Base-by-base conservation (phyloP, 2,113 vertebrate species). In the Zingel zingel region DNA sequence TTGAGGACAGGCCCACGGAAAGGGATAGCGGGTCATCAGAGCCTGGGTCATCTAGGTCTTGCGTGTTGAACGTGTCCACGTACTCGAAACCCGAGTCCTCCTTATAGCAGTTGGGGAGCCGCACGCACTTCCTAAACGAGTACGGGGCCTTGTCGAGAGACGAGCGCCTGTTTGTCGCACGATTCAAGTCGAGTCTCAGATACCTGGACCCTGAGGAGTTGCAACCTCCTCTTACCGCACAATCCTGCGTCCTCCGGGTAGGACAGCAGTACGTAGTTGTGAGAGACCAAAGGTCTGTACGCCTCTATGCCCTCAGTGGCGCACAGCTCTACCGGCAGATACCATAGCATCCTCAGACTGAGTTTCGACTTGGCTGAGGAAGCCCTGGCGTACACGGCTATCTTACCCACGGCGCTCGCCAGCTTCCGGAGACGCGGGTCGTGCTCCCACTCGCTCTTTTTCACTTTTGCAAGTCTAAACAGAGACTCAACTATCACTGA, bases 271-370 rank as follows among this genome's bases (percentile, higher is more conserved):
- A 0, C 30, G 59, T 79, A 79, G 10, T 14, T 5, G 21, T n/a
- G 21, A 15, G 77, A 79, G 0, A 27, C n/a, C 6, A 81, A 25
- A 16, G 33, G 57, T 61, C 4, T 43, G 61, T 81, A 81, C 14
- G 10, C 27, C 21, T 81, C 51, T 10, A 81, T 74, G 3, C 79
- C 70, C 0, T 50, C 15, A 1, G 5, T 48, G 11, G 43, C 15
- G n/a, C 79, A 81, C 19, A 81, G 79, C 15, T 81, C 70, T 15
- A 51, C 15, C 1, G 70, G 79, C 1, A 81, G 79, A 36, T 81
- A 81, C 79, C 79, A 74, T 3, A 74, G 70, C 61, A 58, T 58
- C 27, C 79, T 74, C 2, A 74, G 21, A 16, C 79, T 81, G 19
- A 81, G 4, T 21, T 81, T 81, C 1, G 70, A n/a, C 70, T 65